Evolutionary conservation across 2,888 invertebrate genomes (phyloP).

Genomic region (Listrodromus nycthemerus): DNA sequence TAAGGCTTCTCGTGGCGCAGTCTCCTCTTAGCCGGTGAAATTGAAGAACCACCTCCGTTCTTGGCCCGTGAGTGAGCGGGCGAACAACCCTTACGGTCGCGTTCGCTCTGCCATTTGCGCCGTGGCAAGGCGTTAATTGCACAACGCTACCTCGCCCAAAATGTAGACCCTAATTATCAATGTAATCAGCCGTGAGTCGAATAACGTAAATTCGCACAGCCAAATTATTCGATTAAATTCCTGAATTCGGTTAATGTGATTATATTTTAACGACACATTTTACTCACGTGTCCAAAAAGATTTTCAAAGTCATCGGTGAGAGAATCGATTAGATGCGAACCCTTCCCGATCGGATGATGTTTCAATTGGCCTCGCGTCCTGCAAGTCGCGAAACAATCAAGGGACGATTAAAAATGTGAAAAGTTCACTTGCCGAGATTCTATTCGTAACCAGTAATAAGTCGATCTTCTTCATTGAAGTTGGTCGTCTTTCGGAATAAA

Average conservation of each 20-base stretch:
- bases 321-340: background rate
- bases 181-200: background rate
- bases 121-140: background rate
- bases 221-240: background rate
- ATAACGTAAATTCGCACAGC: background rate
- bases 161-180: background rate
- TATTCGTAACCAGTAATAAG: no score
- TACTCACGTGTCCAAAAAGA: background rate
- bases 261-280: background rate
- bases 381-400: conserved; percentile 12
- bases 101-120: background rate
- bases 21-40: conserved; percentile 18
- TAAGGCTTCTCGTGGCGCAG: background rate
- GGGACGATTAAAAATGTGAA: background rate
- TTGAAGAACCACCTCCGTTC: background rate
- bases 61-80: background rate
- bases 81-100: background rate
- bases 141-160: background rate
- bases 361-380: background rate
- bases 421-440: background rate
- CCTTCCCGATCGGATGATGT: background rate
- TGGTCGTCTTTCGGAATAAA: no score
- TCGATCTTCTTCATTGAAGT: no score
- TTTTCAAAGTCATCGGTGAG: background rate
- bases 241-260: no score